Base-by-base conservation (phyloP, 2,113 vertebrate species). In the Manacus vitellinus region DNA sequence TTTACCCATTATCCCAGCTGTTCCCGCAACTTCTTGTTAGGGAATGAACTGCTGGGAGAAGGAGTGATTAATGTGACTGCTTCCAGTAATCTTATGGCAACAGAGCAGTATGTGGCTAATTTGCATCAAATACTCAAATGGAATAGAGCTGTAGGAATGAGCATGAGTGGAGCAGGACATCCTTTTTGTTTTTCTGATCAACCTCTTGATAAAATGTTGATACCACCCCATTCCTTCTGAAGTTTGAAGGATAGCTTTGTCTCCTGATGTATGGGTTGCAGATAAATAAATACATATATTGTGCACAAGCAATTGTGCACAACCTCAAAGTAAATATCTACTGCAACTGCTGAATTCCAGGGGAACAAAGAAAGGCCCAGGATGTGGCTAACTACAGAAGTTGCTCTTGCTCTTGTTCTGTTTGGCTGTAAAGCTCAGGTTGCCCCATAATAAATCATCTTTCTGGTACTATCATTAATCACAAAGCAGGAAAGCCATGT, bases 11-110 rank as follows among this genome's bases (percentile, higher is more conserved):
- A 72, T 79, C 24, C 39, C 68, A 83, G 52, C 67, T 93, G 49
- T 79, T 87, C 33, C 58, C 75, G 35, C 37, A 80, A 14, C 58
- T 83, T 80, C 62, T 78, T 87, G 33, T 54, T 7, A 3, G 31
- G 51, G 67, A 84, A 56, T 58, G 72, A 86, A 61, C 68, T 79
- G 41, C 47, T 56, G 18, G 73, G 25, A 66, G 82, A 88, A 88
- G 76, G 56, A 61, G 62, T 86, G 56, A 95, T 92, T 72, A 58
- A 72, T 89, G 54, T 41, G 81, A 68, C 54, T 51, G 54, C 59
- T 96, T 79, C 85, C 77, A 63, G 73, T 84, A 94, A 86, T 55
- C 20, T 72, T 80, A n/a, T 25, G 56, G 17, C 76, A 88, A 19
- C 61, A 90, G 82, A 89, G 46, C 39, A 84, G 33, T 47, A 70